Base-by-base conservation (phyloP, 2,888 invertebrate species). In the Epirrhoe tristata region DNA sequence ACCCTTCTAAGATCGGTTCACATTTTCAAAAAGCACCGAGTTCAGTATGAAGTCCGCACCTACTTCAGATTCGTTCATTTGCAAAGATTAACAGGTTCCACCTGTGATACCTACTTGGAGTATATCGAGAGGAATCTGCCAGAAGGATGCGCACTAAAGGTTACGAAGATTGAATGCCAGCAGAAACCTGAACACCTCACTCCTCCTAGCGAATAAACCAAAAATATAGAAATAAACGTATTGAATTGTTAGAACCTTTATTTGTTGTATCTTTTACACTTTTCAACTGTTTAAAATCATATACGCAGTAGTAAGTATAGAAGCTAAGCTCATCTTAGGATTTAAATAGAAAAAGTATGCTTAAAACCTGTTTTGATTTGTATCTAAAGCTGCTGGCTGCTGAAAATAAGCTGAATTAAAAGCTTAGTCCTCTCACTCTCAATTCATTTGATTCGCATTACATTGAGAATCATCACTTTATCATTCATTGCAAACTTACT, bases 121-220 rank as follows among this genome's bases (percentile, higher is more conserved):
- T 99, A 99, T 85, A 95, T 99, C 66, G 96, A 99, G 87, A 94
- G 99, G 78, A 99, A 99, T 93, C 94, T 99, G 62, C 99, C 99
- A 0, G 99, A 99, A 94, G 99, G 99, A 48, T 97, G 99, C 72
- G 98, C 98, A 4, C 95, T 99, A 87, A 98, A 98, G 94, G 96
- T 97, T 0, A 97, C 97, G 1, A 97, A 96, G 93, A 95, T 97
- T 10, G 95, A 95, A 84, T 91, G 95, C 63, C 93, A 94, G 72
- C 86, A 87, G 68, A 63, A 95, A 31, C 95, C 95, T 0, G 94
- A 95, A 14, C 94, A 95, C 80, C 83, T 95, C 61, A 87, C 84
- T 31, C 89, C 93, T 68, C 93, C 93, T 14, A 89, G 80, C 54
- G 74, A 84, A 65, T 74, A 67, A 69, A 67, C 50, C 67, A 5